Base-by-base conservation (phyloP, 2,113 vertebrate genomes). In the Ammodytes dubius region DNA sequence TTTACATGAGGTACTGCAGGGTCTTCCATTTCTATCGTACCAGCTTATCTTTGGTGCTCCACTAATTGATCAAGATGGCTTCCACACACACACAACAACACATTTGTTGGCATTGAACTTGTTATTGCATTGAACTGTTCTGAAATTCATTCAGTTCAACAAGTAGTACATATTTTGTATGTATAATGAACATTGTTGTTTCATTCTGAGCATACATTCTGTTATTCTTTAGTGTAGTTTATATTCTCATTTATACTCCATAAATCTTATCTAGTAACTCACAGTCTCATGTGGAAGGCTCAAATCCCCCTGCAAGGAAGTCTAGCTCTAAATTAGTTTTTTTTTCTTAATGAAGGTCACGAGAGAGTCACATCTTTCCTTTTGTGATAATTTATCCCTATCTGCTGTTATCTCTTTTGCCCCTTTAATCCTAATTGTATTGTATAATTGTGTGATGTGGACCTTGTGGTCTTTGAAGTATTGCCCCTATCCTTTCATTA, bases 401-500 rank as follows among this genome's bases (percentile, higher is more conserved):
- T 95, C 95, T 94, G 43, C 94, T 89, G 92, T 94, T 95, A 96
- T 96, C 95, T 93, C 89, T 80, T 89, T 90, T 91, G 94, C 88
- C 93, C 92, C 94, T 95, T 94, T 96, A 96, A 96, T 96, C 95
- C 95, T 95, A 96, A 96, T 96, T 96, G 95, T 96, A 94, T 95
- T 94, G 95, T 94, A 94, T 93, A 95, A 95, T 95, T 95, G 94
- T 95, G 93, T 82, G 89, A 93, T 93, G 93, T 91, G 88, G 91
- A 91, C 93, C 88, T 88, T 47, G 61, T 89, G 81, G 91, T 94
- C 93, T 94, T 94, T 94, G 91, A 94, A 94, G 94, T 87, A 91
- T 89, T 91, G 92, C 87, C 94, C 94, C 93, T 91, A 89, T 94
- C 87, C 91, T 92, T 94, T 93, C 89, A 93, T 94, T 93, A 94